Evolutionary conservation across 92 coral and sea anemone genomes (phyloP), one percentile per base, ranked within the genome.

Genomic region (Diadumene lineata): DNA sequence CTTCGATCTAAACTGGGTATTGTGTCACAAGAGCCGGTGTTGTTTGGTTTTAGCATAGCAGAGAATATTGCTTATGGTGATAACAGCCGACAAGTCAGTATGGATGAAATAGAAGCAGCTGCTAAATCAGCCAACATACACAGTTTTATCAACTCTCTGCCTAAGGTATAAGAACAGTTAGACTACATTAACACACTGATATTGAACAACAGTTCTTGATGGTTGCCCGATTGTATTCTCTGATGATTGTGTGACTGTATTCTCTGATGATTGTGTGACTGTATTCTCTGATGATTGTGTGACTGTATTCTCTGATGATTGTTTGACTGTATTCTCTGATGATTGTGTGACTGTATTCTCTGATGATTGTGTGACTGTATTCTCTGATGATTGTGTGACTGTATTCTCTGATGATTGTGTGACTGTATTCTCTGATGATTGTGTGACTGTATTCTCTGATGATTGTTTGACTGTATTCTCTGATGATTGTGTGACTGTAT

Each of bases 51-150:
- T 67, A 89, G 97, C 31, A 88, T 93, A 31, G 90, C 97, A 66
- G 92, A 93, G 60, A 93, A 93, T 69, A 93, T 93, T 34, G 98
- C 98, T 33, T 93, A 85, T 43, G 98, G 98, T 11, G 97, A 93
- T 62, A 93, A 89, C 64, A 72, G 94, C 0, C 89, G 98, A 30
- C 71, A 75, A 11, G 92, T 93, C 51, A 58, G 86, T 32, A 56
- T 64, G 70, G 86, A 82, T n/a, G 94, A 94, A 69, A 88, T 94
- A 18, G 98, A 91, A 78, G 74, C 74, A 43, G 98, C 98, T 53
- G 98, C 98, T 11, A 77, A 79, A 64, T 73, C 97, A 1, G 91
- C 98, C 3, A 94, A 94, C 80, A 91, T 94, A 60, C 98, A 94
- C 82, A 89, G 87, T 79, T 94, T 94, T 69, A 94, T 94, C 68